Percentiles rank a stretch among this genome's conserved stretches.
Evolutionary conservation across 2,888 invertebrate species (phyloP).

Genomic region (Tyria jacobaeae): DNA sequence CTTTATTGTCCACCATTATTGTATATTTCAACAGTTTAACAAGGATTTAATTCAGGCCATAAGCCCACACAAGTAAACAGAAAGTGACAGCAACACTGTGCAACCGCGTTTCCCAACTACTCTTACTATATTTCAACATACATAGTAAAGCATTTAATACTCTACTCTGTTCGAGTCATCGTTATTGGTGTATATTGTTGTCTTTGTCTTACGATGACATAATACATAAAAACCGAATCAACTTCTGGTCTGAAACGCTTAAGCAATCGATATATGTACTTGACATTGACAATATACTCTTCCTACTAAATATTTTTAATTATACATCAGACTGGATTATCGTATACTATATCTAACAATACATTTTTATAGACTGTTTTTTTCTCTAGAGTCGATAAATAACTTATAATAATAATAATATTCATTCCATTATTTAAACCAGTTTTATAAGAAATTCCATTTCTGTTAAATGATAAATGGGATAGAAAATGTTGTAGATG

Average conservation of each 20-base stretch:
- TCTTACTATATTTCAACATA: no score
- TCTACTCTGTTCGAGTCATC: not conserved
- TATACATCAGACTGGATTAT: no score
- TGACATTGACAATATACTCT: slow-evolving; percentile 35
- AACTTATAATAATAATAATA: no score
- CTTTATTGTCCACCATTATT: slow-evolving; percentile 42
- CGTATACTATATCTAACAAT: no score
- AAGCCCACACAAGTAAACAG: slow-evolving; percentile 15
- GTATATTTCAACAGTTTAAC: slow-evolving; percentile 5
- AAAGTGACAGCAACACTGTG: no score
- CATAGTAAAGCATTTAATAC: not conserved
- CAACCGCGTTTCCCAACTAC: slow-evolving; percentile 7
- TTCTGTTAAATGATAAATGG: no score
- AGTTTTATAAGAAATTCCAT: no score
- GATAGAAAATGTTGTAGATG: no score
- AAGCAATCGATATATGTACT: slow-evolving; percentile 31
- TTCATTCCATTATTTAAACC: no score
- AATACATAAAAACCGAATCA: not conserved
- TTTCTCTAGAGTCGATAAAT: no score
- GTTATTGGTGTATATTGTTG: not conserved
- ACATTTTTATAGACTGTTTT: no score
- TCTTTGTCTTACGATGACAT: slow-evolving; percentile 13
- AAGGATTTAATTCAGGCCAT: not conserved
- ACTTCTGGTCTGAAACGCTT: slow-evolving; percentile 1
- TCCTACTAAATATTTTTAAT: slow-evolving; percentile 12